Conservation (phyloP, 2,888 invertebrate genomes). For the Apotomis turbidana region DNA sequence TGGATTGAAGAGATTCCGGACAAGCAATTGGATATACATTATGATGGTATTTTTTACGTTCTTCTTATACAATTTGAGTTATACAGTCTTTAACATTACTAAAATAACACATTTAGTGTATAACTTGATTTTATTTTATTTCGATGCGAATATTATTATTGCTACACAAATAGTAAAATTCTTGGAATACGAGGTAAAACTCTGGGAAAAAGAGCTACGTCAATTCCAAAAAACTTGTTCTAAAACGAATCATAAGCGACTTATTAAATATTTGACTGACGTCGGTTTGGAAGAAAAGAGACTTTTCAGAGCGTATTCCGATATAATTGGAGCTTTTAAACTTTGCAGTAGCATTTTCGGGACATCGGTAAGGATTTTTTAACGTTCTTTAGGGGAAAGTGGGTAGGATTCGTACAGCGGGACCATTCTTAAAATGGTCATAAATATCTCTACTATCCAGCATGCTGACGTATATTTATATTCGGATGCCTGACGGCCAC, state of each 20-base stretch:
- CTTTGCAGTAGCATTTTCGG: slow-evolving; percentile 5
- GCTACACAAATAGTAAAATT: slow-evolving; percentile 9
- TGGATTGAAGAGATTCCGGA: slow-evolving; percentile 13
- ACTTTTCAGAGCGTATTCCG: slow-evolving; percentile 11
- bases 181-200: slow-evolving; percentile 10
- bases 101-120: background rate
- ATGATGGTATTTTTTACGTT: background rate
- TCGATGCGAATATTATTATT: slow-evolving; percentile 7
- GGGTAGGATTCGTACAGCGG: too few species aligned
- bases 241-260: slow-evolving; percentile 6
- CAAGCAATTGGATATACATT: slow-evolving; percentile 9
- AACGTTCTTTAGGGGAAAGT: background rate
- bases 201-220: slow-evolving; percentile 9
- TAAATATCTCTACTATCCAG: too few species aligned
- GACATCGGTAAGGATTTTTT: slow-evolving; percentile 7
- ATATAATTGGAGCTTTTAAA: slow-evolving; percentile 17
- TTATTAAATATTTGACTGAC: slow-evolving; percentile 6
- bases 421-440: too few species aligned
- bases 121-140: slow-evolving; percentile 16
- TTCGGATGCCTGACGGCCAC: too few species aligned
- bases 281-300: background rate
- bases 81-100: background rate
- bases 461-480: too few species aligned
- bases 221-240: slow-evolving; percentile 6
- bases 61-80: slow-evolving; percentile 13